Base-by-base conservation (phyloP, 2,113 vertebrate genomes). In the Cyprinodon variegatus region DNA sequence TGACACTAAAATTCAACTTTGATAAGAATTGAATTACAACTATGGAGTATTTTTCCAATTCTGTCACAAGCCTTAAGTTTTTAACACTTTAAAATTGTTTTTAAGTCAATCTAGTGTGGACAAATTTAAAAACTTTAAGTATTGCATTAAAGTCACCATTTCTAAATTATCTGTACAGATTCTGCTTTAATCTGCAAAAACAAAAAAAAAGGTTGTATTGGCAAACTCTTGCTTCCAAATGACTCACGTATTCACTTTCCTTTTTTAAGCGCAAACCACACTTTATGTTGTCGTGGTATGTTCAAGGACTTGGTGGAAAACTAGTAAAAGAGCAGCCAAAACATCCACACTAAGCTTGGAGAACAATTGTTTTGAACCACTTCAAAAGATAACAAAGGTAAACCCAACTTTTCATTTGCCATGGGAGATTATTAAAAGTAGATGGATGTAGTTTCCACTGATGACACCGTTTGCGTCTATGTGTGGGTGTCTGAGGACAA, bases 401-500 rank as follows among this genome's bases (percentile, higher is more conserved):
- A 57, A n/a, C 37, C 9, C 40, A 45, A 5, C 12, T 63, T 63
- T 63, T 38, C 12, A 38, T 63, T 63, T 63, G 1, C 1, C 29
- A 53, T 20, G 17, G 15, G 20, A 20, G 46, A 5, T 37, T 22
- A 77, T 77, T 20, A 53, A 20, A 6, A 40, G 60, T 46, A 81
- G 60, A 81, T 43, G 12, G 50, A 69, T 41, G 2, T 74, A 68
- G 73, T 63, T 74, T 85, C 65, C 40, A 41, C 73, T 43, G 45
- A 64, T 76, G 60, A 84, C 36, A 10, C 80, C 72, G 38, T 76
- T 1, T n/a, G 39, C 78, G 72, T 83, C 41, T 70, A 71, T 79
- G 78, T 79, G 67, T 65, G 53, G 72, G 71, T 84, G 63, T 83
- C 74, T 89, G 67, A 86, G 86, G 78, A 82, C 74, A 71, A 90